These are phyloP conservation scores for Bombus turneri DNA, from an alignment of 1,140 invertebrate species.

Conservation along the genomic window DNA sequence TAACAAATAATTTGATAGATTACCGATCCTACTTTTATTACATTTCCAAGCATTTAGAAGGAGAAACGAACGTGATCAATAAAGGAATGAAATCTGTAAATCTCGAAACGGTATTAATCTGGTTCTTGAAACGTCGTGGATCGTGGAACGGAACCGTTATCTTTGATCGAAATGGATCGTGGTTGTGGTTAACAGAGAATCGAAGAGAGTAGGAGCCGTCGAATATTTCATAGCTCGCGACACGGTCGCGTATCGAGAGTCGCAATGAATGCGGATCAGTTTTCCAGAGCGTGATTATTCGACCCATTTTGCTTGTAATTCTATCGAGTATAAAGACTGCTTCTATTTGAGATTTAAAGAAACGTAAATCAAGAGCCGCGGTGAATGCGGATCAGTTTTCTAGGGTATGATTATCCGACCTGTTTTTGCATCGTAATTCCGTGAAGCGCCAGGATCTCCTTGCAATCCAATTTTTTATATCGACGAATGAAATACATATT, in stretches of 20 bases:
- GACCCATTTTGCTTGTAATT: constrained; percentile 36
- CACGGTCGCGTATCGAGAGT: not conserved
- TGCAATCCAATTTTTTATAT: not conserved
- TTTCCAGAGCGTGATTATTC: constrained; percentile 37
- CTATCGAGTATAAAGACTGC: constrained; percentile 34
- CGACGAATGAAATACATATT: not conserved
- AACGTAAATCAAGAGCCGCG: constrained; percentile 38
- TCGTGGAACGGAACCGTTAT: not conserved
- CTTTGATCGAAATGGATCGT: not conserved
- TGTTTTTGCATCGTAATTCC: constrained; percentile 25
- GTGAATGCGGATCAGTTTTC: constrained; percentile 35
- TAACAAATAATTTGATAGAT: too few species aligned
- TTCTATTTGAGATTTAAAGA: constrained; percentile 27
- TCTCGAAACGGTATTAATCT: not conserved
- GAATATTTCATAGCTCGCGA: constrained; percentile 4
- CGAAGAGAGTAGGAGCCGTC: not conserved
- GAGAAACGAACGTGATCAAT: not conserved
- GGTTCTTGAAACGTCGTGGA: not conserved
- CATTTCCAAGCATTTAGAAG: too few species aligned
- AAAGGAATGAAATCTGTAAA: too few species aligned
- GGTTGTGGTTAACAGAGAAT: constrained; percentile 5
- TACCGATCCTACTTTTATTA: too few species aligned
- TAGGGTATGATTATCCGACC: constrained; percentile 30
- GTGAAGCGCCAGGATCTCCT: not conserved
- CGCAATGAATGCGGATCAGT: constrained; percentile 31